A percentile compares a stretch with the other conserved stretches of the same genome.
These are phyloP conservation scores for Tubulanus polymorphus DNA, from an alignment of 2,888 invertebrate genomes.

Conservation along the genomic window DNA sequence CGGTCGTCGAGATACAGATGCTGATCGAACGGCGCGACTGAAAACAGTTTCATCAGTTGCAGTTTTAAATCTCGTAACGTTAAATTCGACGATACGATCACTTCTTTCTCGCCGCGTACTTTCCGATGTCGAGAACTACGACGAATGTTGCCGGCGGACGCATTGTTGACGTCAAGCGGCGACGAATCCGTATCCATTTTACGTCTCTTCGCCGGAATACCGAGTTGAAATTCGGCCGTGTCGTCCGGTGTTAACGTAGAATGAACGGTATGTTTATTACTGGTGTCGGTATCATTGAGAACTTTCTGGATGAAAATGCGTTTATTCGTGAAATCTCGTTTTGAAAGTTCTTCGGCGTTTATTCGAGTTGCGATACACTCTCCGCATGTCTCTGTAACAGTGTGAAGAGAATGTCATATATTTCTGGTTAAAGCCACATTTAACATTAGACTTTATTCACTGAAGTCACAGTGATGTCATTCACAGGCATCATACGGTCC, in stretches of 20 bases:
- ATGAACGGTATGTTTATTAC: too few relatives aligned
- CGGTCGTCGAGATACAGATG: conserved; percentile 44
- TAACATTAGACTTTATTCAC: too few relatives aligned
- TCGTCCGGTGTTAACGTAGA: too few relatives aligned
- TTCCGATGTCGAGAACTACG: conserved; percentile 53
- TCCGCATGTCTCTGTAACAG: conserved; percentile 37
- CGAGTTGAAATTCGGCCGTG: too few relatives aligned
- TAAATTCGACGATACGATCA: conserved; percentile 51
- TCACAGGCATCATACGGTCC: too few relatives aligned
- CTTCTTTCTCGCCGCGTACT: conserved; percentile 53
- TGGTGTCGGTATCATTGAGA: conserved; percentile 16
- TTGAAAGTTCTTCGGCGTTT: conserved; percentile 32
- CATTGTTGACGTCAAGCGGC: conserved; percentile 8
- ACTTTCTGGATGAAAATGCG: conserved; percentile 37
- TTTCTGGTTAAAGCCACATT: too few relatives aligned
- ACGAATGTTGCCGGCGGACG: conserved; percentile 9
- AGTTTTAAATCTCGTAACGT: conserved; percentile 55
- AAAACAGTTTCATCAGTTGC: conserved; percentile 52
- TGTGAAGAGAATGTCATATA: too few relatives aligned
- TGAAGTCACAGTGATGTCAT: too few relatives aligned
- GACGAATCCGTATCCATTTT: conserved; percentile 11
- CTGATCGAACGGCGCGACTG: conserved; percentile 55
- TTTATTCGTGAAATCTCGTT: conserved; percentile 36
- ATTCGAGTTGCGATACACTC: conserved; percentile 36
- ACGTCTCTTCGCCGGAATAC: too few relatives aligned